phyloP scores from a whole-genome alignment of 1,140 invertebrate species.

The Leptopilina clavipes region DNA sequence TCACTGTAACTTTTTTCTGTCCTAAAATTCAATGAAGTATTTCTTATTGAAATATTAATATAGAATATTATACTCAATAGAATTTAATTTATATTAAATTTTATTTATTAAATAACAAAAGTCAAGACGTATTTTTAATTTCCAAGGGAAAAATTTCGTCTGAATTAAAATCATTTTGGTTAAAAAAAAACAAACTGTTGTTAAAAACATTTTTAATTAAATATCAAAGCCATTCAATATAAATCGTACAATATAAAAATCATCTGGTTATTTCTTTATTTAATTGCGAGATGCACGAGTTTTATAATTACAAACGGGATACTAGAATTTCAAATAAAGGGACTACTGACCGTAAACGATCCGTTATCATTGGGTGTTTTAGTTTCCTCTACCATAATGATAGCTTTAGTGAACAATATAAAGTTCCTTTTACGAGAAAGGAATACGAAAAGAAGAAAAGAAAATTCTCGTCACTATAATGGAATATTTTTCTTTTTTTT shows the following conservation, averaged over 20 bases:
- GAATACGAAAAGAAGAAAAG: neutral
- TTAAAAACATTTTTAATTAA: neutral
- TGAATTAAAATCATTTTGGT: too few relatives aligned
- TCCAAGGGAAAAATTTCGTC: too few relatives aligned
- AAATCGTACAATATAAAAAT: neutral
- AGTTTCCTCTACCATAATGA: slow-evolving; percentile 9
- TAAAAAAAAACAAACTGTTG: too few relatives aligned
- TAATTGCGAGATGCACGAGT: neutral
- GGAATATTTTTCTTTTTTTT: neutral
- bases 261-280: neutral
- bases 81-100: too few relatives aligned
- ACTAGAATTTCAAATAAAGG: slow-evolving; percentile 23
- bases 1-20: too few relatives aligned
- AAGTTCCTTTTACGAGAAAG: neutral
- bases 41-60: too few relatives aligned
- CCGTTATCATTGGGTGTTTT: slow-evolving; percentile 18
- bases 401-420: slow-evolving; percentile 9
- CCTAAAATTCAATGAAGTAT: too few relatives aligned
- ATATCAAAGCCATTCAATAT: neutral
- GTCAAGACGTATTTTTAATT: too few relatives aligned
- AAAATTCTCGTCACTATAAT: neutral
- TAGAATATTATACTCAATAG: too few relatives aligned
- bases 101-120: too few relatives aligned
- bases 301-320: slow-evolving; percentile 22
- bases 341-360: slow-evolving; percentile 26